Base-by-base conservation (phyloP, 2,113 vertebrate species). In the Strigops habroptila region DNA sequence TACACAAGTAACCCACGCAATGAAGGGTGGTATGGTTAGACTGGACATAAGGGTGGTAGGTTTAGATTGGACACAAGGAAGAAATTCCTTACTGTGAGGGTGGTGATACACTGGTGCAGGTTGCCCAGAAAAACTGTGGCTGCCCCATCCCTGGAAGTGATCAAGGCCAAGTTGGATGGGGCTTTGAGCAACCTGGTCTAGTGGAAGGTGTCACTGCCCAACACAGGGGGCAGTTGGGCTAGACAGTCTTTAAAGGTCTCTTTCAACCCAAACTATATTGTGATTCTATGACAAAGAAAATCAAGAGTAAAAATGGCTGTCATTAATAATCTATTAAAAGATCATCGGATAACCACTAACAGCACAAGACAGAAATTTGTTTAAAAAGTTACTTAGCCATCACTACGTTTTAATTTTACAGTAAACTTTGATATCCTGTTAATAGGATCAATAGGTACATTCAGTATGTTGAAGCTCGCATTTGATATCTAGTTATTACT, bases 401-500 rank as follows among this genome's bases (percentile, higher is more conserved):
- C 3, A 48, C 3, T 31, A 0, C 28, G 62, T 52, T 51, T 82
- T 51, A 53, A 33, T 53, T 84, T 91, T 62, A 44, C 3, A 55
- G 6, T 60, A 51, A 14, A 9, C 53, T 68, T 35, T 63, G 4
- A 35, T 84, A 78, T 13, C 22, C 12, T 77, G 28, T 85, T 77
- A 84, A 70, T 19, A 91, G 35, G 39, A 92, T 75, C 69, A 78
- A 55, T 59, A 86, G 9, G 31, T 53, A 81, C 69, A 88, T 44
- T 69, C 49, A 91, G 33, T 68, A 64, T 16, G 41, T n/a, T 73
- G 48, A 76, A 82, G 69, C 24, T 70, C 22, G 51, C 11, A 59
- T 57, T 90, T 65, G 2, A 3, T 76, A 69, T 87, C 82, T 35
- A 88, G n/a, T 59, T 57, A 62, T 15, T 57, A 86, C 15, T 52